These are phyloP conservation scores for Drosophila repletoides DNA, from an alignment of 1,140 invertebrate genomes.

Conservation along the genomic window DNA sequence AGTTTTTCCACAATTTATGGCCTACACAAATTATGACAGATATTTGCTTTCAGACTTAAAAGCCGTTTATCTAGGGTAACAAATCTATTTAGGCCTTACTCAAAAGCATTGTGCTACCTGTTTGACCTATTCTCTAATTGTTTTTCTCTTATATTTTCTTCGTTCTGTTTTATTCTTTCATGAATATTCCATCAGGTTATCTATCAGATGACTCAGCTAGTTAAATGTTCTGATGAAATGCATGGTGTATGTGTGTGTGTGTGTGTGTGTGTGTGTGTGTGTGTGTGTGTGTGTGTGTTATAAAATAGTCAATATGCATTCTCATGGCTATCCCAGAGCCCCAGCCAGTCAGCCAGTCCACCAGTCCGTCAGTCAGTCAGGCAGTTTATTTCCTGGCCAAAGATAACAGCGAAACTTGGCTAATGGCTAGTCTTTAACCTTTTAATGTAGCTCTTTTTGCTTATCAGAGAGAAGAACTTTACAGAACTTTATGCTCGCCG, in stretches of 20 bases:
- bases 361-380: not conserved
- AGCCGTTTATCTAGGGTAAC: slow-evolving; percentile 42
- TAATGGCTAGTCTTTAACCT: slow-evolving; percentile 77
- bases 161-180: slow-evolving; percentile 11
- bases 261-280: not conserved
- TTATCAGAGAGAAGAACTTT: slow-evolving; percentile 57
- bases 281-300: not conserved
- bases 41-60: slow-evolving; percentile 46
- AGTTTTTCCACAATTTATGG: slow-evolving; percentile 8
- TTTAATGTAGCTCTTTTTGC: slow-evolving; percentile 71
- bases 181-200: slow-evolving; percentile 69
- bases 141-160: slow-evolving; percentile 50
- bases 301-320: slow-evolving; percentile 23
- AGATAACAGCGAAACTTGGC: slow-evolving; percentile 62
- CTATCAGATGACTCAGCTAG: slow-evolving; percentile 68
- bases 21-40: slow-evolving; percentile 49
- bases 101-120: slow-evolving; percentile 54
- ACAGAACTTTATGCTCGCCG: slow-evolving; percentile 43
- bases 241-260: not conserved
- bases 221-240: slow-evolving; percentile 51
- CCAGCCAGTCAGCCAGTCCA: not conserved
- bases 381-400: slow-evolving; percentile 28
- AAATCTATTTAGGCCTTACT: slow-evolving; percentile 50
- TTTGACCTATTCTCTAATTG: slow-evolving; percentile 54
- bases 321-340: slow-evolving; percentile 17